Base-by-base conservation (phyloP, 2,888 invertebrate species). In the Magallana nippona region DNA sequence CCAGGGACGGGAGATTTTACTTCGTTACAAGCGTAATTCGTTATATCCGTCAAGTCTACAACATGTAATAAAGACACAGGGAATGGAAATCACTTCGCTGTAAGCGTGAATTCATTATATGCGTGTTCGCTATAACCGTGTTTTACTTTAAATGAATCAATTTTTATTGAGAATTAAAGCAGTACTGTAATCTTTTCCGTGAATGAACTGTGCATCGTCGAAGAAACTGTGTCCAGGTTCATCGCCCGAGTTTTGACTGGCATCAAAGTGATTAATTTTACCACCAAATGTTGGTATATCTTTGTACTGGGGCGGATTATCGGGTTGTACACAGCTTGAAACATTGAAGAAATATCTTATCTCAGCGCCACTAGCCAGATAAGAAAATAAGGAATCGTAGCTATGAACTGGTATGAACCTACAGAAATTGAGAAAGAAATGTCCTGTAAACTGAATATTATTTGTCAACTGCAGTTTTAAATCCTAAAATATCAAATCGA, bases 271-370 rank as follows among this genome's bases (percentile, higher is more conserved):
- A 55, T 55, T 79, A 19, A 79, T 79, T 79, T 79, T 57, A 17
- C 79, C 79, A 0, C 79, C 79, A 19, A 79, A 17, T 10, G 55
- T 10, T 11, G 79, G 79, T 55, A 79, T 22, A 2, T 79, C 79
- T 78, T 44, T 78, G 11, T n/a, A 79, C 27, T 10, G 55, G 13
- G 27, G 56, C 10, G 79, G 55, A 10, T 17, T 17, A n/a, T n/a
- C n/a, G 79, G 56, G 22, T 55, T 55, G 56, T 55, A 79, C 56
- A 79, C 79, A 79, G 22, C n/a, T 55, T 19, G 79, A 79, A 56
- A 79, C 55, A 55, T 79, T 79, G 55, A 79, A 79, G 17, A 79
- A 56, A 57, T 79, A 79, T 19, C 55, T 55, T 10, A 55, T 55
- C 13, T 79, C 19, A 19, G n/a, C 15, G 19, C 80, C 80, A 32